These are phyloP conservation scores for Lacerta agilis DNA, from an alignment of 2,797 vertebrate species.

Conservation along the genomic window DNA sequence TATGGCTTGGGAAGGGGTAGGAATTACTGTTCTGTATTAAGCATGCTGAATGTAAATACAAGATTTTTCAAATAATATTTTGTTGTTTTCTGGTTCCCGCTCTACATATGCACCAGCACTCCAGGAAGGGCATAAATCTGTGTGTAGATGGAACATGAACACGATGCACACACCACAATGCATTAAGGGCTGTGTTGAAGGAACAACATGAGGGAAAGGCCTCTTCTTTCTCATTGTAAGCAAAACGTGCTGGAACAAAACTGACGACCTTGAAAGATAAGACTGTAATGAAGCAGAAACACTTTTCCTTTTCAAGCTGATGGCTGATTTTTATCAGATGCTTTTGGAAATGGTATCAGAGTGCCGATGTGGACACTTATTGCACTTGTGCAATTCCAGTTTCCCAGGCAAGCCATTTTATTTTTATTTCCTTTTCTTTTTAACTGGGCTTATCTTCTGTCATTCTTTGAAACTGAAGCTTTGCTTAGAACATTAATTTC, in stretches of 20 bases:
- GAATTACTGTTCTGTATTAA: too few species aligned
- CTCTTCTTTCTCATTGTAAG: conserved; percentile 60
- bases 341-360: conserved; percentile 68
- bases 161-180: conserved; percentile 43
- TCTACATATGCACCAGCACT: too few species aligned
- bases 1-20: too few species aligned
- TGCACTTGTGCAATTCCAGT: conserved; percentile 58
- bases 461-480: conserved; percentile 32
- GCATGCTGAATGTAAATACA: too few species aligned
- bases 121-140: neutral
- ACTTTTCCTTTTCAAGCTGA: conserved; percentile 61
- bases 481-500: conserved; percentile 8
- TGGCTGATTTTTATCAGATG: conserved; percentile 76
- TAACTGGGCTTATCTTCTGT: conserved; percentile 2
- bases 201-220: conserved; percentile 55
- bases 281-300: conserved; percentile 68
- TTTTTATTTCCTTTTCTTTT: neutral
- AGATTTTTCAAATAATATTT: too few species aligned
- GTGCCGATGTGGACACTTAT: conserved; percentile 49
- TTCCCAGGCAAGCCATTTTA: conserved; percentile 45
- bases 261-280: conserved; percentile 76
- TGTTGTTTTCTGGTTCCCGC: too few species aligned
- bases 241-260: conserved; percentile 61
- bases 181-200: conserved; percentile 58
- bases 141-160: neutral